Evolutionary conservation across 1,140 invertebrate species (phyloP).

Genomic region (Panulirus ornatus): DNA sequence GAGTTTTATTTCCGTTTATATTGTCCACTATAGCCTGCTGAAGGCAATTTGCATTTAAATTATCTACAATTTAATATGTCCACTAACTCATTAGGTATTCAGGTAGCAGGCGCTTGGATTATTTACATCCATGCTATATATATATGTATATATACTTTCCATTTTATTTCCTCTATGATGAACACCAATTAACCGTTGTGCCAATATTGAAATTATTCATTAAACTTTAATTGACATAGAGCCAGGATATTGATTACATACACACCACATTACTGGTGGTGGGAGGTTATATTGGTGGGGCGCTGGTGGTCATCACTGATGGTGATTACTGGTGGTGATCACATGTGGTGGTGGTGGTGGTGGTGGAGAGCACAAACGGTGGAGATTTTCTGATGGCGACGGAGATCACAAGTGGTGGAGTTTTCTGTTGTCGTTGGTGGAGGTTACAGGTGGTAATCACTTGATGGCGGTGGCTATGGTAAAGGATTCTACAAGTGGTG

Average conservation of each 20-base stretch:
- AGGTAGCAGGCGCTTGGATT: constrained; percentile 17
- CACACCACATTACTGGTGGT: not conserved
- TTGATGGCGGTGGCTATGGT: not conserved
- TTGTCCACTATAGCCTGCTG: constrained; percentile 27
- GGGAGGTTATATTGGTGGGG: not conserved
- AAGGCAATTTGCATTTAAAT: constrained; percentile 50
- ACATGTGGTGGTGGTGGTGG: not conserved
- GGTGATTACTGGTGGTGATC: not conserved
- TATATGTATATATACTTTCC: constrained; percentile 44
- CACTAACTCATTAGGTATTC: constrained; percentile 19
- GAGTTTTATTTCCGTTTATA: constrained; percentile 39
- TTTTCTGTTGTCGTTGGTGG: no score
- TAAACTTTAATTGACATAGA: constrained; percentile 25
- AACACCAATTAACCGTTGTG: constrained; percentile 36
- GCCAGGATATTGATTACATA: constrained; percentile 21
- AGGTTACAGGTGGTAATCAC: no score
- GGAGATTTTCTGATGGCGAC: constrained; percentile 4
- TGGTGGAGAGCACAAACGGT: not conserved
- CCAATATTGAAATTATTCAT: constrained; percentile 52
- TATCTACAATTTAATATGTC: constrained; percentile 28
- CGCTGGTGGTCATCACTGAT: not conserved
- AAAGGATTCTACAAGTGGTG: not conserved
- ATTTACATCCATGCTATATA: constrained; percentile 28
- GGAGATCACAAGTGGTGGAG: no score
- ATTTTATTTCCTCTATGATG: constrained; percentile 40